These are phyloP conservation scores for Toxotes jaculatrix DNA, from an alignment of 2,113 vertebrate species.

Conservation along the genomic window DNA sequence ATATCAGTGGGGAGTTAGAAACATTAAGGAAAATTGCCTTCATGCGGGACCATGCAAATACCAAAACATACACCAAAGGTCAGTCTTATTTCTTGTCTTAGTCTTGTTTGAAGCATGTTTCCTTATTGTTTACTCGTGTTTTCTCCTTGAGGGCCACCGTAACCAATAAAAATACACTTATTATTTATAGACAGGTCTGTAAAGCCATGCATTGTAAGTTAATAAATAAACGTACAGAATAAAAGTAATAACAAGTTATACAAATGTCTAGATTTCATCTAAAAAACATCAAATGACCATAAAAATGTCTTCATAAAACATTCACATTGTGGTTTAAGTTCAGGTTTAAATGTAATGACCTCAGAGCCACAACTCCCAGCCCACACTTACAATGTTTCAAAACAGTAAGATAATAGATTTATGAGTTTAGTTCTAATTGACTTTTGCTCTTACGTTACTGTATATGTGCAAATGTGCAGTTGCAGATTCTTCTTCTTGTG, in stretches of 20 bases:
- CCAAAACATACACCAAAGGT: neutral
- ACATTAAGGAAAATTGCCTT: neutral
- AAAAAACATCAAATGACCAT: neutral
- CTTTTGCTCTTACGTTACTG: neutral
- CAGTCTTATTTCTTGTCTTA: neutral
- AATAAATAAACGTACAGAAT: neutral
- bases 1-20: neutral
- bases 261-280: constrained; percentile 18
- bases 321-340: constrained; percentile 12
- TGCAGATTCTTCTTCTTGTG: neutral
- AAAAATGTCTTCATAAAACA: neutral
- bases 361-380: neutral
- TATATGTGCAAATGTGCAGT: neutral
- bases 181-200: neutral
- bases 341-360: constrained; percentile 1
- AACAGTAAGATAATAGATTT: neutral
- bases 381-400: neutral
- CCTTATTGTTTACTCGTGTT: neutral
- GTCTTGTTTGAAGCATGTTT: neutral
- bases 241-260: neutral
- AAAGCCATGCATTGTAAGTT: neutral
- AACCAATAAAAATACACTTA: neutral
- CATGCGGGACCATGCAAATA: neutral
- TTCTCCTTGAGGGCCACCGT: neutral
- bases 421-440: neutral